These are phyloP conservation scores for Centropus unirufus DNA, from an alignment of 2,113 vertebrate species.

Conservation along the genomic window DNA sequence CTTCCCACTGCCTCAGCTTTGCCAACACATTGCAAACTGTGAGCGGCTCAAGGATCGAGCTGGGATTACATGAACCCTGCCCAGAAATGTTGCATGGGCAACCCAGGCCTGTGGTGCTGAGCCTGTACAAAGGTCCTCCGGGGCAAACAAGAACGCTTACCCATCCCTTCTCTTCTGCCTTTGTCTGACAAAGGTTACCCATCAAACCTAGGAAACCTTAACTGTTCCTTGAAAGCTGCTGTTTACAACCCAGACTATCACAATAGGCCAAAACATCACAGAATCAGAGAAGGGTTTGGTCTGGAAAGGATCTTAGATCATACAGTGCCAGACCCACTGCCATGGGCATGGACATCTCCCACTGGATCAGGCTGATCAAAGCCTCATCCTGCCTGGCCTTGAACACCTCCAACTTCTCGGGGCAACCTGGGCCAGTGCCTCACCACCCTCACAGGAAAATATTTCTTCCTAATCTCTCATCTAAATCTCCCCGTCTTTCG, in stretches of 20 bases:
- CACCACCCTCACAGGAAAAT: too few species aligned
- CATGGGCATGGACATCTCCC: too few species aligned
- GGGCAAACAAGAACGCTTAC: rapidly evolving
- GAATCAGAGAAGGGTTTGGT: too few species aligned
- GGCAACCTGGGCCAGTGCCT: too few species aligned
- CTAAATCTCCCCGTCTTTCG: too few species aligned
- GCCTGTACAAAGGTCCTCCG: rapidly evolving
- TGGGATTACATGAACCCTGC: background rate
- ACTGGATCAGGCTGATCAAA: too few species aligned
- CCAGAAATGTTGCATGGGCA: background rate
- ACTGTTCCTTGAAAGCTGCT: background rate
- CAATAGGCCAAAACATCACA: background rate
- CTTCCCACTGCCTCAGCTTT: rapidly evolving
- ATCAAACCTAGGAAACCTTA: background rate
- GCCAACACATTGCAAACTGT: background rate
- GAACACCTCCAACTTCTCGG: too few species aligned
- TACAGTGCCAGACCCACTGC: too few species aligned
- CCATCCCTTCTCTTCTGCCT: background rate
- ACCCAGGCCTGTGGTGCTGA: rapidly evolving
- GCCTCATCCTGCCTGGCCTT: too few species aligned
- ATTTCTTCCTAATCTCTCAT: too few species aligned
- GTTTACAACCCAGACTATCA: background rate
- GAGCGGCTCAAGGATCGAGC: rapidly evolving
- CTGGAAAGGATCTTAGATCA: too few species aligned
- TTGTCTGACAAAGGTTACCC: background rate